A percentile compares a stretch with the other conserved stretches of the same genome.
Evolutionary conservation across 2,797 vertebrate species (phyloP).

Genomic region (Hydrocynus forskahlii): DNA sequence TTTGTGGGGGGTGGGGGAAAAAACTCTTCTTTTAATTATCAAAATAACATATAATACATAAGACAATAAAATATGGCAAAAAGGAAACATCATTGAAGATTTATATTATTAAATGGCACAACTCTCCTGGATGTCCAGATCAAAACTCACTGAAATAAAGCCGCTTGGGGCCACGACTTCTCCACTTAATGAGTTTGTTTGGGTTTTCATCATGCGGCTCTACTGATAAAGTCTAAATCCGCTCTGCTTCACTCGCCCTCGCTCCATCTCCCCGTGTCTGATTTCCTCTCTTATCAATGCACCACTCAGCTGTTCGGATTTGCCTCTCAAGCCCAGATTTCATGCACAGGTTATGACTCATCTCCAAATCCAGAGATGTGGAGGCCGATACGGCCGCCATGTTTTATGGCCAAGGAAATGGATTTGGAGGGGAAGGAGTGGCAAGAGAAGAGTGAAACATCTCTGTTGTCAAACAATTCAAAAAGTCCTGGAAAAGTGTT

Average conservation of each 20-base stretch:
- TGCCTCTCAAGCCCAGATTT: constrained; percentile 42
- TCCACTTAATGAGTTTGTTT: constrained; percentile 36
- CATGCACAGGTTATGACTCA: constrained; percentile 25
- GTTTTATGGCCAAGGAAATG: constrained; percentile 13
- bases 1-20: too few relatives aligned
- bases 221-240: constrained; percentile 21
- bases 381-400: not conserved
- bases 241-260: constrained; percentile 8
- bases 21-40: not conserved
- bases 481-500: too few relatives aligned
- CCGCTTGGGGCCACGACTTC: not conserved
- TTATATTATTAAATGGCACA: not conserved
- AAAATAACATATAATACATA: not conserved
- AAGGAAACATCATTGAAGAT: not conserved
- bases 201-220: constrained; percentile 33
- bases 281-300: constrained; percentile 38
- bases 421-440: not conserved
- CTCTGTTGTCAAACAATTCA: not conserved
- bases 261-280: constrained; percentile 27
- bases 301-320: constrained; percentile 22
- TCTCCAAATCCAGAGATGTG: constrained; percentile 42
- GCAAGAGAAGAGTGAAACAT: not conserved
- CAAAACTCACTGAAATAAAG: constrained; percentile 22
- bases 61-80: not conserved
- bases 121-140: constrained; percentile 1